phyloP scores from a whole-genome alignment of 1,140 invertebrate genomes.

The Pseudomyrmex flavicornis region DNA sequence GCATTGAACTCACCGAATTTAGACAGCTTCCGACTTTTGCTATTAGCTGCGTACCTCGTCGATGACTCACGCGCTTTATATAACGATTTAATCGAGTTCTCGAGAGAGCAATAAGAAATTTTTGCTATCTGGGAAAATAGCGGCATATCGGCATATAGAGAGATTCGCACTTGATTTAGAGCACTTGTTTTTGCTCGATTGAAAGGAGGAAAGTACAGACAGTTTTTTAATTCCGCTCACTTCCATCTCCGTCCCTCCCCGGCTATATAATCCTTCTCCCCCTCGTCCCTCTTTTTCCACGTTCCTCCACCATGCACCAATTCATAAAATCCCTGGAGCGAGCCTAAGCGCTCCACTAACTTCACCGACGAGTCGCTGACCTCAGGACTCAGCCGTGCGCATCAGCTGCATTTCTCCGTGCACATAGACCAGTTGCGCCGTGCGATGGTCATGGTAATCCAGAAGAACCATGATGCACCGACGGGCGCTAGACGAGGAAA shows the following conservation, averaged over 20 bases:
- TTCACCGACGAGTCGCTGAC: constrained; percentile 83
- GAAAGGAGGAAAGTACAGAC: background rate
- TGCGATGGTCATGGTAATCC: constrained; percentile 82
- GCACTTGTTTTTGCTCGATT: constrained; percentile 2
- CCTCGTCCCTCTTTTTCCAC: background rate
- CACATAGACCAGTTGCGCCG: constrained; percentile 75
- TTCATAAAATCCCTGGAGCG: constrained; percentile 81
- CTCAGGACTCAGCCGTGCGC: constrained; percentile 84
- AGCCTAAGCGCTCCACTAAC: constrained; percentile 84
- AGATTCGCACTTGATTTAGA: constrained; percentile 10
- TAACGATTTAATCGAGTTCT: constrained; percentile 6
- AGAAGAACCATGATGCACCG: constrained; percentile 72
- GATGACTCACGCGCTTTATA: background rate
- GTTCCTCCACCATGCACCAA: constrained; percentile 76
- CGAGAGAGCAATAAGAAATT: constrained; percentile 15
- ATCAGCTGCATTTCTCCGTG: constrained; percentile 80
- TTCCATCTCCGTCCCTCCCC: background rate
- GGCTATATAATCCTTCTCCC: background rate
- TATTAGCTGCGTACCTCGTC: background rate
- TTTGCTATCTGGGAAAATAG: background rate
- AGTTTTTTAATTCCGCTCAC: background rate
- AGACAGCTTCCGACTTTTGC: background rate
- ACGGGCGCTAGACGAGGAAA: constrained; percentile 52
- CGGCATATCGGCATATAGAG: background rate
- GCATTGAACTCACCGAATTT: constrained; percentile 6